Evolutionary conservation across 2,113 vertebrate genomes (phyloP).

Genomic region (Anoura caudifer): DNA sequence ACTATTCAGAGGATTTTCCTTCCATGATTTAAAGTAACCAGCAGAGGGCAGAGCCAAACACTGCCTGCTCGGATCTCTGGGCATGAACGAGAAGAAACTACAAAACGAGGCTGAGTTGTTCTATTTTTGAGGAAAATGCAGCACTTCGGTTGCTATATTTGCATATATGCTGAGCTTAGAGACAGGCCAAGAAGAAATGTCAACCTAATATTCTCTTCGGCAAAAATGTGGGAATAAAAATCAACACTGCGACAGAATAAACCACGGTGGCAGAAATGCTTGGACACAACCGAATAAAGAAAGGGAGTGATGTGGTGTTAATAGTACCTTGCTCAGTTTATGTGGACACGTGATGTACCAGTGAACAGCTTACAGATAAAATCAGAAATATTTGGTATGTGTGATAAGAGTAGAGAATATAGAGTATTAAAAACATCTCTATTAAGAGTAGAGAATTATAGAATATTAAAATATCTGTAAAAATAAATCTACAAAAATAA

Average conservation of each 20-base stretch:
- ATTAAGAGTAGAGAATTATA: too few species aligned
- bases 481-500: background rate
- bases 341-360: background rate
- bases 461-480: background rate
- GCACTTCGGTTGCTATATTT: slow-evolving; percentile 14
- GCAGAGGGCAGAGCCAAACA: slow-evolving; percentile 46
- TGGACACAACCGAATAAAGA: background rate
- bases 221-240: background rate
- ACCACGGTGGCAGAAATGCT: background rate
- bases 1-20: background rate
- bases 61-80: background rate
- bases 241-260: background rate
- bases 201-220: background rate
- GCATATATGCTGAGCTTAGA: slow-evolving; percentile 10
- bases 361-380: background rate
- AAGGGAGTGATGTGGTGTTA: background rate
- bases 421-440: too few species aligned
- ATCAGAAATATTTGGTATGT: background rate
- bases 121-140: slow-evolving; percentile 44
- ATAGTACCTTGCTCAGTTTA: background rate
- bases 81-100: background rate
- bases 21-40: slow-evolving; percentile 27
- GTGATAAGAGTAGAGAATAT: background rate
- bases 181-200: background rate
- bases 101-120: background rate